Evolutionary conservation across 2,888 invertebrate species (phyloP).

Genomic region (Pristionchus fissidentatus): DNA sequence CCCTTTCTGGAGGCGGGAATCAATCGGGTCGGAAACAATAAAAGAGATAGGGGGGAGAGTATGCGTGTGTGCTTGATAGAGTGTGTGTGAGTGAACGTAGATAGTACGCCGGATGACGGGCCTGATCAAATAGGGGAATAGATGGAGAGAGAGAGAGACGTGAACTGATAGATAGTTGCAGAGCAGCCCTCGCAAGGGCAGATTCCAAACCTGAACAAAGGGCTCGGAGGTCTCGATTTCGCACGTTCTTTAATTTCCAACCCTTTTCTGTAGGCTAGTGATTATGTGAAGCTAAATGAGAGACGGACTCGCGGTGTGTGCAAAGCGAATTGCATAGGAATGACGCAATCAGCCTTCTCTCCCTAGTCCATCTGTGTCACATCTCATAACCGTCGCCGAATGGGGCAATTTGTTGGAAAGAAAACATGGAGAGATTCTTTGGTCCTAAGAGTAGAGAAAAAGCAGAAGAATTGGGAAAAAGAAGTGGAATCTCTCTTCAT

Average conservation of each 20-base stretch:
- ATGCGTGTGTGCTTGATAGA: background rate
- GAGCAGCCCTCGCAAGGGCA: too few relatives aligned
- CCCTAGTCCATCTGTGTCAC: background rate
- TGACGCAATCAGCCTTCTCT: background rate
- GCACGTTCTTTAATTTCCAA: too few relatives aligned
- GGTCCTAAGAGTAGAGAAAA: too few relatives aligned
- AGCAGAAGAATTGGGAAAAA: background rate
- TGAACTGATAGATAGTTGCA: too few relatives aligned
- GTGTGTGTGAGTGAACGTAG: slow-evolving; percentile 43
- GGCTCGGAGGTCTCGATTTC: too few relatives aligned
- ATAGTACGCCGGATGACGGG: slow-evolving; percentile 21
- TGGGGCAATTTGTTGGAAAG: slow-evolving; percentile 13
- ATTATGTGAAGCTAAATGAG: too few relatives aligned
- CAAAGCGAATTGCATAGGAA: background rate
- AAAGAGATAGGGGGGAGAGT: background rate
- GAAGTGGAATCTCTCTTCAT: too few relatives aligned
- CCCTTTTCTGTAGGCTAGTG: too few relatives aligned
- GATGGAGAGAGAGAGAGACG: background rate
- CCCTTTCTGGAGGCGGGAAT: too few relatives aligned
- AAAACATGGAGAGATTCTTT: background rate
- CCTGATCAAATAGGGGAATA: slow-evolving; percentile 18
- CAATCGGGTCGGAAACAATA: slow-evolving; percentile 34
- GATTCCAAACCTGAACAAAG: too few relatives aligned
- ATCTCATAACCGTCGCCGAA: slow-evolving; percentile 27
- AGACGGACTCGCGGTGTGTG: too few relatives aligned